A percentile compares a stretch with the other conserved stretches of the same genome.
Evolutionary conservation across 2,888 invertebrate genomes (phyloP).

Genomic region (Dicycla oo): DNA sequence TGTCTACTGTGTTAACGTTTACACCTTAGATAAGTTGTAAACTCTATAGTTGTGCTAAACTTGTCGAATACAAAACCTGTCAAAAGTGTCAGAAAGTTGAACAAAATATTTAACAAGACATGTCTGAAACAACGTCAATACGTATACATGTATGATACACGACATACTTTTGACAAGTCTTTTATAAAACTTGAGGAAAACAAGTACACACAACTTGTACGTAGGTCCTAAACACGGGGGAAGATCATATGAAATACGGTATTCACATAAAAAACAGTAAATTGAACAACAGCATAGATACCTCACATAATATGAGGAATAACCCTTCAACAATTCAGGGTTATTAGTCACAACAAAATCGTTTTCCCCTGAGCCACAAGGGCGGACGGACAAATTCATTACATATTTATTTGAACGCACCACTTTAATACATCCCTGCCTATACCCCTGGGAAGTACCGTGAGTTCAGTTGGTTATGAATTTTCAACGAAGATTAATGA

Average conservation of each 20-base stretch:
- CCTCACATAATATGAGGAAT: conserved; percentile 25
- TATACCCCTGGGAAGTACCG: conserved; percentile 56
- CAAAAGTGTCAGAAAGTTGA: not conserved
- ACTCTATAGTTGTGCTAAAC: not conserved
- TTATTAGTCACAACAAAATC: conserved; percentile 72
- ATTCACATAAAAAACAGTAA: not conserved
- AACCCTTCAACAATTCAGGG: conserved; percentile 41
- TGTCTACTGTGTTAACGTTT: no score
- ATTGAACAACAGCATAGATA: conserved; percentile 31
- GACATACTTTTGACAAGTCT: not conserved
- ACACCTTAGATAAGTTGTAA: no score
- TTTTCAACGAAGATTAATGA: conserved; percentile 74
- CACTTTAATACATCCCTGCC: conserved; percentile 62
- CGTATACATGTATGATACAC: not conserved
- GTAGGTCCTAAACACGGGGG: not conserved
- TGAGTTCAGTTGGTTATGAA: conserved; percentile 74
- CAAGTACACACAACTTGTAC: not conserved
- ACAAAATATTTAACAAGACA: not conserved
- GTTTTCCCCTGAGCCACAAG: conserved; percentile 52
- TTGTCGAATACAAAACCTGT: not conserved
- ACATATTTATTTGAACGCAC: conserved; percentile 61
- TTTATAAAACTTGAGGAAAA: not conserved
- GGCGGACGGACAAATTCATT: conserved; percentile 58
- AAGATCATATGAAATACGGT: no score
- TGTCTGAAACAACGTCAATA: not conserved